Conservation (phyloP, 2,888 invertebrate genomes). For the Carabus problematicus region DNA sequence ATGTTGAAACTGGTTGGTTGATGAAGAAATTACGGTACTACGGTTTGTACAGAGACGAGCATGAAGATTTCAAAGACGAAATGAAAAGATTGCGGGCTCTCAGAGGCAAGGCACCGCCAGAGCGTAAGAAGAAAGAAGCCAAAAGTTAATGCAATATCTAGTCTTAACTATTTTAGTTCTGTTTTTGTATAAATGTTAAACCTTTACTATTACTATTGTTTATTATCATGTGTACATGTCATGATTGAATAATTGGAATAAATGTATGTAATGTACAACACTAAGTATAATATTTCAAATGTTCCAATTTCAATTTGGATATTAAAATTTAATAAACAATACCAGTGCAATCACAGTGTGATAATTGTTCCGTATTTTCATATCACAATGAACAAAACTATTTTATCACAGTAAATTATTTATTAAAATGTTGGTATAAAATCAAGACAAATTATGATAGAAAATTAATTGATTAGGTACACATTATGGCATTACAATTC, state of each 20-base stretch:
- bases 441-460: background rate
- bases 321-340: too few relatives aligned
- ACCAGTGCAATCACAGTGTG: too few relatives aligned
- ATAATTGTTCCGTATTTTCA: too few relatives aligned
- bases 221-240: too few relatives aligned
- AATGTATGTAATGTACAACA: too few relatives aligned
- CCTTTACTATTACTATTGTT: too few relatives aligned
- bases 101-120: slow-evolving; percentile 74
- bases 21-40: slow-evolving; percentile 77
- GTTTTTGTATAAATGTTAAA: slow-evolving; percentile 1
- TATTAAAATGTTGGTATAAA: background rate
- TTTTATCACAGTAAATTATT: background rate
- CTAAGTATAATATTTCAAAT: too few relatives aligned
- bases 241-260: too few relatives aligned
- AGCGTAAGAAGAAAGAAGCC: slow-evolving; percentile 47
- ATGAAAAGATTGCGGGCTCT: slow-evolving; percentile 78
- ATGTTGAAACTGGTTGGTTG: slow-evolving; percentile 75
- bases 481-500: slow-evolving; percentile 30
- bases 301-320: too few relatives aligned
- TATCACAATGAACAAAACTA: too few relatives aligned
- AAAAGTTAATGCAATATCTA: slow-evolving; percentile 7
- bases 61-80: slow-evolving; percentile 88
- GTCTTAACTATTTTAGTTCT: slow-evolving; percentile 4
- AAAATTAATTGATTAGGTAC: background rate
- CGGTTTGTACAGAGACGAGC: slow-evolving; percentile 86